Percentiles rank a stretch among this genome's conserved stretches.
Conservation (phyloP, 2,797 vertebrate genomes). For the Sebastes jordani region DNA sequence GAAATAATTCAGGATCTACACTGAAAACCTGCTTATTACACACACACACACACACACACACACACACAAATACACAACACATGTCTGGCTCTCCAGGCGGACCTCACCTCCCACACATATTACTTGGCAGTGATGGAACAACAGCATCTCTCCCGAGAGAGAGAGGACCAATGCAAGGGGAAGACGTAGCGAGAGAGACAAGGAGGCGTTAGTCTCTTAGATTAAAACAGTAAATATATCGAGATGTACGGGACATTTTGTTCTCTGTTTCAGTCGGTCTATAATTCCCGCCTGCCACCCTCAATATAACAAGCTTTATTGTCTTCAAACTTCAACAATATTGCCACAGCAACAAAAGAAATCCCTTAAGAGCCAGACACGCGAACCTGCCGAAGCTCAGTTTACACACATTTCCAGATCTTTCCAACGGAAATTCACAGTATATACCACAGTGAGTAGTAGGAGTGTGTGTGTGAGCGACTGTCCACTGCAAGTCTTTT, state of each 20-base stretch:
- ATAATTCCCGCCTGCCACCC: conserved; percentile 24
- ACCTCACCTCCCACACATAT: conserved; percentile 65
- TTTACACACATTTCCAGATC: not conserved
- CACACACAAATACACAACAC: not conserved
- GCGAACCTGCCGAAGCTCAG: not conserved
- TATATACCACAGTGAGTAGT: not conserved
- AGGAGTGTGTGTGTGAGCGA: not conserved
- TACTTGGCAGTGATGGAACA: conserved; percentile 69
- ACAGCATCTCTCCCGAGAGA: conserved; percentile 52
- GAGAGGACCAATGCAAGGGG: conserved; percentile 33
- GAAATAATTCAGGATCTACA: conserved; percentile 23
- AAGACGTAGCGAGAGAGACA: conserved; percentile 48
- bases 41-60: not conserved
- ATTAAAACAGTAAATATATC: conserved; percentile 75
- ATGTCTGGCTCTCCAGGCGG: conserved; percentile 33
- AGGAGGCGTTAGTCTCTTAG: conserved; percentile 64
- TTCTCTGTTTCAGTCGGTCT: conserved; percentile 47
- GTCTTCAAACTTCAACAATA: conserved; percentile 37
- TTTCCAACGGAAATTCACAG: not conserved
- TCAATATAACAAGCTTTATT: conserved; percentile 41
- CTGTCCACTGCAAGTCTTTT: not conserved
- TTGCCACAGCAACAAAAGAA: conserved; percentile 14
- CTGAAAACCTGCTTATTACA: conserved; percentile 21
- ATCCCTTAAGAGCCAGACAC: conserved; percentile 1
- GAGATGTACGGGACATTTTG: conserved; percentile 53